phyloP scores from a whole-genome alignment of 2,113 vertebrate genomes.

The Nyctibius bracteatus region DNA sequence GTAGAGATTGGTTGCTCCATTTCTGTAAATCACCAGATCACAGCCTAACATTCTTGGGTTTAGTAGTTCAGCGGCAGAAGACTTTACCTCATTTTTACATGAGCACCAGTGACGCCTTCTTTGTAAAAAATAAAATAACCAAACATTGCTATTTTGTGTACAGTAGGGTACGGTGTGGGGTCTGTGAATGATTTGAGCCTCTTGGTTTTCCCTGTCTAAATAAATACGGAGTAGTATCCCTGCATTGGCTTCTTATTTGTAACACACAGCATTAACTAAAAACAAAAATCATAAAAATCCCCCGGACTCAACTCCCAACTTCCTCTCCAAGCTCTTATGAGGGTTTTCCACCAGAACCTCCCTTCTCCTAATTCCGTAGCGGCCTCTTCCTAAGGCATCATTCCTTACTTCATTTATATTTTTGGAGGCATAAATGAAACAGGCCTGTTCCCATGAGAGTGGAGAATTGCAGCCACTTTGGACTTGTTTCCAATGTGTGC shows the following conservation, averaged over 20 bases:
- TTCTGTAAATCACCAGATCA: neutral
- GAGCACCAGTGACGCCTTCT: neutral
- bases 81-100: neutral
- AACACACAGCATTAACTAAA: neutral
- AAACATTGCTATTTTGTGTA: neutral
- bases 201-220: neutral
- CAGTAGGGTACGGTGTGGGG: neutral
- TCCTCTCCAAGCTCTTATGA: neutral
- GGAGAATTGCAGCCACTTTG: fast-evolving
- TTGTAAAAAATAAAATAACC: neutral
- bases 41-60: neutral
- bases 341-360: neutral
- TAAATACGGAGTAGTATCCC: neutral
- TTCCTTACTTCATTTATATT: neutral
- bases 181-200: neutral
- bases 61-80: neutral
- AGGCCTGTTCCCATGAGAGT: neutral
- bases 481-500: neutral
- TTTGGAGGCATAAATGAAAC: neutral
- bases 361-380: neutral
- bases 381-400: neutral
- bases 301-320: neutral
- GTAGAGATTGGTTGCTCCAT: neutral
- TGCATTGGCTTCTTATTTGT: neutral
- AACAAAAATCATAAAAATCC: neutral